Evolutionary conservation across 1,140 invertebrate species (phyloP).

Genomic region (Drosophila fuyamai): DNA sequence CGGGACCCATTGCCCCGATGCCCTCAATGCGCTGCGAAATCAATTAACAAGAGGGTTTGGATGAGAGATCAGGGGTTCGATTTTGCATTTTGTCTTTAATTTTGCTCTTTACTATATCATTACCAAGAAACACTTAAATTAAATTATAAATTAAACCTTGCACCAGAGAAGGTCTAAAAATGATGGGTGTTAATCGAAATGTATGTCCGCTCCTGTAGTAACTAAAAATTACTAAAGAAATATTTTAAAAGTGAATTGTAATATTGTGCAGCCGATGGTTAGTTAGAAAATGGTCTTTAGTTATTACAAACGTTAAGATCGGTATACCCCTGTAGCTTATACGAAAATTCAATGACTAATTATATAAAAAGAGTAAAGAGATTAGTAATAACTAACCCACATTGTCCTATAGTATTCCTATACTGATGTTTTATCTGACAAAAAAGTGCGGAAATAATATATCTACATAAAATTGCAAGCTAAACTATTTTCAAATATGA

Average conservation of each 20-base stretch:
- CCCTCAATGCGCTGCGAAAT: slow-evolving; percentile 67
- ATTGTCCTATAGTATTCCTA: no score
- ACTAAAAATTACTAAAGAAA: not conserved
- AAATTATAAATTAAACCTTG: not conserved
- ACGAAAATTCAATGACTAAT: no score
- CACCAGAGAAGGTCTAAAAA: slow-evolving; percentile 1
- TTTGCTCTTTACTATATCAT: slow-evolving; percentile 15
- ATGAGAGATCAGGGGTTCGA: slow-evolving; percentile 8
- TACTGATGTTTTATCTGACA: no score
- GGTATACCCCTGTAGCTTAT: no score
- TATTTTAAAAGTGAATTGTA: not conserved
- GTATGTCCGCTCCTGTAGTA: not conserved
- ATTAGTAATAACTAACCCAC: no score
- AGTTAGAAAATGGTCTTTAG: no score
- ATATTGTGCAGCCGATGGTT: no score
- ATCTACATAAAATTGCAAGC: no score
- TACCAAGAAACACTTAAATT: slow-evolving; percentile 28
- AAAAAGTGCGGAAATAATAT: no score
- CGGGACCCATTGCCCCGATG: slow-evolving; percentile 39
- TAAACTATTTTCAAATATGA: no score
- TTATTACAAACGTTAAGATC: no score
- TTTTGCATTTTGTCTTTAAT: not conserved
- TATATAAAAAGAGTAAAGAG: no score
- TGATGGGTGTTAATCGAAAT: not conserved
- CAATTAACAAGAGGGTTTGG: not conserved